Evolutionary conservation across 2,888 invertebrate species (phyloP).

Genomic region (Rhingia rostrata): DNA sequence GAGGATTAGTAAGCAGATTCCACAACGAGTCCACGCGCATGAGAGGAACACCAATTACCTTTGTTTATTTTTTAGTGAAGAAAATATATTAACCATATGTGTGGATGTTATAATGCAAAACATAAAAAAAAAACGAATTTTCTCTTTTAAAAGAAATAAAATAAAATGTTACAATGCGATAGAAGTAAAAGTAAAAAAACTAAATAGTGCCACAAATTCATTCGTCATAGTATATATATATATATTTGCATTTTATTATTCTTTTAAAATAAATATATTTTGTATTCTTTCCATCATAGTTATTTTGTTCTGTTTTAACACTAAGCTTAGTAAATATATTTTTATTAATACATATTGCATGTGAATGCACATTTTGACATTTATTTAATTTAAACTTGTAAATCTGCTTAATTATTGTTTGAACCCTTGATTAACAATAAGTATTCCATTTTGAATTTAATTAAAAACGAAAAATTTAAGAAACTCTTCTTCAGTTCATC

Average conservation of each 20-base stretch:
- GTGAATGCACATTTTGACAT: slow-evolving; percentile 64
- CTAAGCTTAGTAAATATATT: slow-evolving; percentile 64
- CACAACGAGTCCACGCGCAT: slow-evolving; percentile 1
- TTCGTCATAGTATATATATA: slow-evolving; percentile 71
- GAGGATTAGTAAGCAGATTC: slow-evolving; percentile 34
- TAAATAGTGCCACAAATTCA: slow-evolving; percentile 72
- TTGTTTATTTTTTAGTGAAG: slow-evolving; percentile 44
- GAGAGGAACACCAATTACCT: slow-evolving; percentile 43
- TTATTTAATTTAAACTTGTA: slow-evolving; percentile 51
- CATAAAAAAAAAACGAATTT: slow-evolving; percentile 6
- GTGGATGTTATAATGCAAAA: slow-evolving; percentile 56
- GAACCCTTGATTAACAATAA: slow-evolving; percentile 50
- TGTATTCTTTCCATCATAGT: slow-evolving; percentile 49
- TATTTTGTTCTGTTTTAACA: slow-evolving; percentile 31
- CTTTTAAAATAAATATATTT: slow-evolving; percentile 71
- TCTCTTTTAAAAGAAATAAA: background rate
- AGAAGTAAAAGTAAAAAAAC: slow-evolving; percentile 48
- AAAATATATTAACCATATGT: slow-evolving; percentile 29
- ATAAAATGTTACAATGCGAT: slow-evolving; percentile 43
- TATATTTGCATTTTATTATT: slow-evolving; percentile 70
- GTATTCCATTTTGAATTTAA: slow-evolving; percentile 22
- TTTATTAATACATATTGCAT: slow-evolving; percentile 46
- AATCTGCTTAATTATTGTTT: slow-evolving; percentile 42
- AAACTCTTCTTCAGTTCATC: slow-evolving; percentile 30
- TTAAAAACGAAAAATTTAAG: slow-evolving; percentile 21